Conservation (phyloP, 2,797 vertebrate genomes). For the Phaenicophaeus curvirostris region DNA sequence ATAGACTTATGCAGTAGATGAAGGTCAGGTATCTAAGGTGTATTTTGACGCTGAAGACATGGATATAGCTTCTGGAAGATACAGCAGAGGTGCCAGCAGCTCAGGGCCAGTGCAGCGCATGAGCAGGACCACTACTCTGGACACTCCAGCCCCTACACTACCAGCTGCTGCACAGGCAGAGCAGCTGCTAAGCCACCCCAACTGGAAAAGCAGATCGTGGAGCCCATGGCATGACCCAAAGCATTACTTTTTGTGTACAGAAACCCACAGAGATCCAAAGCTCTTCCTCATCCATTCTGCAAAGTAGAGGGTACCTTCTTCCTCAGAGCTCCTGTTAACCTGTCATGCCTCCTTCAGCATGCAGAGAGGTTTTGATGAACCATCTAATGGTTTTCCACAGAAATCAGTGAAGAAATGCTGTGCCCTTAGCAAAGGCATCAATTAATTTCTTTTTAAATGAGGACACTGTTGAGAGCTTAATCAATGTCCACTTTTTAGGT, state of each 20-base stretch:
- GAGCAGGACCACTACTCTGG: accelerated
- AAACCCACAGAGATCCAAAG: neutral
- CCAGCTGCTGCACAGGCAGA: neutral
- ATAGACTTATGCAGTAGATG: accelerated
- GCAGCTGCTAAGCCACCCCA: neutral
- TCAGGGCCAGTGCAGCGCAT: accelerated
- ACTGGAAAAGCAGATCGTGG: neutral
- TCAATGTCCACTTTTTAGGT: neutral
- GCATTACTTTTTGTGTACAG: neutral
- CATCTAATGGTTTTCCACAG: neutral
- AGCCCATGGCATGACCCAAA: neutral
- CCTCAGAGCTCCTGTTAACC: neutral
- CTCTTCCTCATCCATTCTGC: neutral
- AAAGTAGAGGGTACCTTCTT: neutral
- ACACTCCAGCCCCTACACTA: accelerated
- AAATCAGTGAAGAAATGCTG: neutral
- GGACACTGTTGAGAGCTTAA: neutral
- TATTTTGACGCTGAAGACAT: neutral
- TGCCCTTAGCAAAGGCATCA: neutral
- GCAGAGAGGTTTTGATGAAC: neutral
- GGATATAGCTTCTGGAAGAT: neutral
- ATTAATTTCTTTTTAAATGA: neutral
- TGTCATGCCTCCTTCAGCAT: neutral
- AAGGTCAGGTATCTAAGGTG: neutral
- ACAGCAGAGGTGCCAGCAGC: neutral